phyloP scores from a whole-genome alignment of 2,113 vertebrate species.

The Chitala chitala region DNA sequence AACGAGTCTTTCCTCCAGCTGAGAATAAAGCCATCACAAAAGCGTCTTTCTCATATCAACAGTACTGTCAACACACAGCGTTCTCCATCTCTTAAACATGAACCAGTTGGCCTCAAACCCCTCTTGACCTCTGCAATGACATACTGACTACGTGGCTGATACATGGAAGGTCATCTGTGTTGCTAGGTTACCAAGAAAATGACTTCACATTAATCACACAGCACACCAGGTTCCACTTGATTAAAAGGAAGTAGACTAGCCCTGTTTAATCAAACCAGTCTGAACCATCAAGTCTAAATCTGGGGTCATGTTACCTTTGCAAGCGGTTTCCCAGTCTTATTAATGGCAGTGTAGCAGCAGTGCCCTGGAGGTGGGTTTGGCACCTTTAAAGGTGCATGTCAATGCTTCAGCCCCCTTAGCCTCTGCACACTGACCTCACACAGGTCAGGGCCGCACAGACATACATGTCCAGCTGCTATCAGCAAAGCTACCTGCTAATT shows the following conservation, averaged over 20 bases:
- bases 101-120: neutral
- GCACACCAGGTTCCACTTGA: neutral
- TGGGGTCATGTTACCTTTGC: neutral
- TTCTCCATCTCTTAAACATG: neutral
- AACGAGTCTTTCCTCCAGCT: neutral
- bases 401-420: no score
- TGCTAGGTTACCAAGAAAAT: neutral
- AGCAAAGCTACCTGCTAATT: no score
- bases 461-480: no score
- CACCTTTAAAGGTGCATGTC: neutral
- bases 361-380: neutral
- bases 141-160: neutral
- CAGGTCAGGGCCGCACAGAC: neutral
- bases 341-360: neutral
- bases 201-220: neutral
- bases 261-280: neutral
- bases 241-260: neutral
- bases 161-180: neutral
- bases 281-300: slow-evolving; percentile 3
- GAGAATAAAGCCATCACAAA: neutral
- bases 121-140: neutral
- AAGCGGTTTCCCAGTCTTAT: neutral
- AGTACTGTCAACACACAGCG: neutral
- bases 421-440: no score
- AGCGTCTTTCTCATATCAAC: neutral